Evolutionary conservation across 2,888 invertebrate species (phyloP), one percentile per base, ranked within the genome.

Genomic region (Nezara viridula): DNA sequence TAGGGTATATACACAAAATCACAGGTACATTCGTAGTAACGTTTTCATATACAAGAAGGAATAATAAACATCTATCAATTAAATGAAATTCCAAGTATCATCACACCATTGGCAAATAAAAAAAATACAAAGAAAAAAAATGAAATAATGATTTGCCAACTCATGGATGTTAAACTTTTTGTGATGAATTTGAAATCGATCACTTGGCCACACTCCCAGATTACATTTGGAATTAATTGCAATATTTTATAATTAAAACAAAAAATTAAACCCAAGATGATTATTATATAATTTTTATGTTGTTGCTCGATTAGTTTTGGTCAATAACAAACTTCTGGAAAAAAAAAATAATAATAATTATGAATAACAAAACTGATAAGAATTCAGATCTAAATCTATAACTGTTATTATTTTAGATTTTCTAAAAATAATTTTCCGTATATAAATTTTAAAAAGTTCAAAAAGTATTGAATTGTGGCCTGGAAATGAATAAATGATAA

Each of bases 1-100:
- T 87, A 90, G 88, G 88, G 85, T 88, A 88, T 90, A 90, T 90
- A 86, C 86, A 90, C 86, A 88, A 88, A 90, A 66, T 55, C 87
- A 90, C 52, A 90, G 49, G 86, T 85, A 90, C 86, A 81, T 88
- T 86, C 52, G 60, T 44, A 81, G 44, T 47, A 47, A 81, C n/a
- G 66, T 21, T 73, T 32, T 37, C 66, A 73, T 73, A 73, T 73
- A 73, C 66, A 73, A 37, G 66, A 73, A 73, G 66, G 66, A 73
- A 73, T 73, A 73, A 73, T 73, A 73, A 73, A 73, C 37, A 37
- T 19, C 37, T 73, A 73, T 73, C 37, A 37, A 37, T 37, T 19
- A 32, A 73, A 73, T 37, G 19, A 32, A 73, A 37, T 73, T 73
- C 60, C 66, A 73, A 73, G 27, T 73, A 37, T 73, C 66, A 73